Base-by-base conservation (phyloP, 2,113 vertebrate species). In the Chaetorhynchus papuensis region DNA sequence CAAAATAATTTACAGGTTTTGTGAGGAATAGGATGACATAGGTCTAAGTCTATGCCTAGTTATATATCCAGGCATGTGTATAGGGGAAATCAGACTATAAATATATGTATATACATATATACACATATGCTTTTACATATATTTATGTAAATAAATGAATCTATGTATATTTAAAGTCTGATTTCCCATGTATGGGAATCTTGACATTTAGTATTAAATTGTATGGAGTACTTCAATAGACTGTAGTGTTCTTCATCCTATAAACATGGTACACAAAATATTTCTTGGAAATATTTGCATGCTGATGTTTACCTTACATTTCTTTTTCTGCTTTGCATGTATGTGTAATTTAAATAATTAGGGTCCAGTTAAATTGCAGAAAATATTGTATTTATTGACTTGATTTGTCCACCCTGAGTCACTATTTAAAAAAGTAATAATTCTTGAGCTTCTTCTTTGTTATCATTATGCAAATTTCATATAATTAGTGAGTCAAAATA, bases 401-500 rank as follows among this genome's bases (percentile, higher is more conserved):
- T 13, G 5, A 8, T 64, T 92, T 78, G 31, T 37, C 26, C 39
- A 57, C 12, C 30, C 2, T 4, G 7, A 87, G 10, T 75, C 56
- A 57, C 5, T 63, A 7, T 39, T 68, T 28, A 13, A 93, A 75
- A 79, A 65, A 65, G 30, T 15, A 57, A 30, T 2, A 83, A n/a
- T 4, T 63, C 15, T 44, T 41, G 11, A 72, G 13, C 59, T 85
- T 72, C 33, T 42, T 54, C 53, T 88, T 85, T 90, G 71, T 83
- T 85, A 93, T 54, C 19, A 5, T 85, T 93, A 94, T 93, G 54
- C 28, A 91, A 85, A 88, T 93, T 84, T 91, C 4, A 28, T 87
- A 59, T 83, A 87, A 93, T 90, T 94, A 92, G 42, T 44, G 27
- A 94, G 52, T 80, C 52, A 79, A 96, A 94, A 59, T 57, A 87